These are phyloP conservation scores for Tenthredo amoena DNA, from an alignment of 2,888 invertebrate genomes.

Conservation along the genomic window DNA sequence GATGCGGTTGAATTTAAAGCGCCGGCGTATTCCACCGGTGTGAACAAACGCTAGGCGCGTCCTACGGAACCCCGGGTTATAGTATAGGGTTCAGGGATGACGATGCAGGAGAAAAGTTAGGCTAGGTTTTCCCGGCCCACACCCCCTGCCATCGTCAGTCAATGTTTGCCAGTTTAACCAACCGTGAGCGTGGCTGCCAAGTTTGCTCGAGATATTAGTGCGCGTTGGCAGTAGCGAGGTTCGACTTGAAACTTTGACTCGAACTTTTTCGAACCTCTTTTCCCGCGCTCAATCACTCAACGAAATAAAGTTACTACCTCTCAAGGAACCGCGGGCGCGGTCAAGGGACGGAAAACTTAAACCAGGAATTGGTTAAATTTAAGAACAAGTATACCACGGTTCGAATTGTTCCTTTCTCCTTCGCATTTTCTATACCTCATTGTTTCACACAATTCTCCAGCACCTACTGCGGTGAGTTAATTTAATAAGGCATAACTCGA, in stretches of 20 bases:
- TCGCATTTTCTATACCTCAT: not conserved
- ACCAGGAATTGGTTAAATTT: not conserved
- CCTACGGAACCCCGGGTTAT: not conserved
- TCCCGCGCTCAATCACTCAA: slow-evolving; percentile 51
- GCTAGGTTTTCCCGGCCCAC: slow-evolving; percentile 33
- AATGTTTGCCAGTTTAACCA: slow-evolving; percentile 75
- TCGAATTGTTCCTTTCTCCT: not conserved
- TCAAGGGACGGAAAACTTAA: not conserved
- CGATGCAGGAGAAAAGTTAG: slow-evolving; percentile 51
- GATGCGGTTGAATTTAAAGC: slow-evolving; percentile 35
- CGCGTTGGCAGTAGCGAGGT: slow-evolving; percentile 61
- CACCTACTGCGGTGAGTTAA: not conserved
- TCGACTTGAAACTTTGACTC: slow-evolving; percentile 60
- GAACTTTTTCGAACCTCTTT: slow-evolving; percentile 66
- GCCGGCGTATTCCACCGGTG: slow-evolving; percentile 1
- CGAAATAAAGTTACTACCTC: slow-evolving; percentile 33
- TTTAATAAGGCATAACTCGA: not conserved
- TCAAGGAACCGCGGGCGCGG: not conserved
- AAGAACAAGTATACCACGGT: not conserved
- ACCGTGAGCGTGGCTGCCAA: slow-evolving; percentile 66
- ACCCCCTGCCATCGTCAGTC: slow-evolving; percentile 63
- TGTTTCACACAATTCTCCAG: slow-evolving; percentile 5
- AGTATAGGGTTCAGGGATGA: slow-evolving; percentile 45
- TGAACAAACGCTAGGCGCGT: slow-evolving; percentile 29
- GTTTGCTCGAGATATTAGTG: slow-evolving; percentile 71